These are phyloP conservation scores for Oasisia sp. DNA, from an alignment of 2,888 invertebrate species.

Conservation along the genomic window DNA sequence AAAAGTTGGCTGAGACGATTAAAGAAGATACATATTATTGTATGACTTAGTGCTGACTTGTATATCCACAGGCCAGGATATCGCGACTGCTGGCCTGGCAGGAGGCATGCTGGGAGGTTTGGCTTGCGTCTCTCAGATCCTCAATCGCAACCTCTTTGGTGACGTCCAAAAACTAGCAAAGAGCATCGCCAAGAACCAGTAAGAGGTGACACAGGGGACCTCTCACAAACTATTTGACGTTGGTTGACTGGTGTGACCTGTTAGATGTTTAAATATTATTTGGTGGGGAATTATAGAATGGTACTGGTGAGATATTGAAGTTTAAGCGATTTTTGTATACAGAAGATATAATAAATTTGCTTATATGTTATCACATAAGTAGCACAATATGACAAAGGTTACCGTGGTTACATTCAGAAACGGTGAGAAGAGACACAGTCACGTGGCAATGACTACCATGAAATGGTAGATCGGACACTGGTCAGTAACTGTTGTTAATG, in stretches of 20 bases:
- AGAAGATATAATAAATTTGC: not conserved
- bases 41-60: not conserved
- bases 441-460: too few relatives aligned
- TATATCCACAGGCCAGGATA: slow-evolving; percentile 60
- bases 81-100: slow-evolving; percentile 58
- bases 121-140: slow-evolving; percentile 51
- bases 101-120: slow-evolving; percentile 59
- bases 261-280: not conserved
- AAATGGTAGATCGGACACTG: too few relatives aligned
- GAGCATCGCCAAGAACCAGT: slow-evolving; percentile 28
- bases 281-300: not conserved
- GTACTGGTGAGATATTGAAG: not conserved
- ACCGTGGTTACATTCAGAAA: too few relatives aligned
- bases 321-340: slow-evolving; percentile 4
- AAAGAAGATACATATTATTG: not conserved
- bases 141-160: slow-evolving; percentile 57
- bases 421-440: too few relatives aligned
- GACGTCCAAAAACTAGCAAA: slow-evolving; percentile 49
- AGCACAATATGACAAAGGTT: not conserved
- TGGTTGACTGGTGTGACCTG: not conserved
- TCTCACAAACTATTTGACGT: too few relatives aligned
- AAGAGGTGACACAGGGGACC: not conserved
- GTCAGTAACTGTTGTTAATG: too few relatives aligned
- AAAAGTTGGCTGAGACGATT: too few relatives aligned
- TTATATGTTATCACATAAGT: not conserved